A percentile compares a stretch with the other conserved stretches of the same genome.
phyloP scores from a whole-genome alignment of 2,113 vertebrate species.

The Zingel zingel region DNA sequence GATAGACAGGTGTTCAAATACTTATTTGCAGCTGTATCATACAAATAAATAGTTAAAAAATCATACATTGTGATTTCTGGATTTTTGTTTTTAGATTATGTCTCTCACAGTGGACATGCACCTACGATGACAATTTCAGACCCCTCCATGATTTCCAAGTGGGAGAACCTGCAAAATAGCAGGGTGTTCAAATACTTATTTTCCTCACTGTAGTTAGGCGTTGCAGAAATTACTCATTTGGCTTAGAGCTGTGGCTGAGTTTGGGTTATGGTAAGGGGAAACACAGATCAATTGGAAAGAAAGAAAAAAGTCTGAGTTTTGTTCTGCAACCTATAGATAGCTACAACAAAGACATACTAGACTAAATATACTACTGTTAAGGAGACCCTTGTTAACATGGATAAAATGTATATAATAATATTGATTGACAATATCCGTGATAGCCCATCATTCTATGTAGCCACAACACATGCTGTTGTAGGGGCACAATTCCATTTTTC shows the following conservation, averaged over 20 bases:
- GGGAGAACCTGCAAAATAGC: too few species aligned
- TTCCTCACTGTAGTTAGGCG: too few species aligned
- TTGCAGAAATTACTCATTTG: not conserved
- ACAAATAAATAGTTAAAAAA: too few species aligned
- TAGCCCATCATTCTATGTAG: not conserved
- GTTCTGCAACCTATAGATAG: not conserved
- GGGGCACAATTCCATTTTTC: not conserved
- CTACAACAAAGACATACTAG: not conserved
- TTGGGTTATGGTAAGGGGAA: not conserved
- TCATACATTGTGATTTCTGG: too few species aligned
- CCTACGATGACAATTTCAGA: too few species aligned
- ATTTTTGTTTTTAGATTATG: too few species aligned
- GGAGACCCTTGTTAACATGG: too few species aligned
- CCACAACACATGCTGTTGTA: not conserved
- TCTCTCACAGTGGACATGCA: too few species aligned
- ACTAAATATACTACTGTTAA: not conserved
- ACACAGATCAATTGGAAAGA: not conserved
- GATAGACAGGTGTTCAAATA: too few species aligned
- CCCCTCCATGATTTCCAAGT: too few species aligned
- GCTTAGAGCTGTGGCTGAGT: not conserved
- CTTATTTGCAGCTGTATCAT: too few species aligned
- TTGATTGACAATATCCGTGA: not conserved
- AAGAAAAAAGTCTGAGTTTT: not conserved
- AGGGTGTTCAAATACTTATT: too few species aligned
- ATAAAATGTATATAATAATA: not conserved